Base-by-base conservation (phyloP, 2,113 vertebrate species). In the Hydrochoerus hydrochaeris region DNA sequence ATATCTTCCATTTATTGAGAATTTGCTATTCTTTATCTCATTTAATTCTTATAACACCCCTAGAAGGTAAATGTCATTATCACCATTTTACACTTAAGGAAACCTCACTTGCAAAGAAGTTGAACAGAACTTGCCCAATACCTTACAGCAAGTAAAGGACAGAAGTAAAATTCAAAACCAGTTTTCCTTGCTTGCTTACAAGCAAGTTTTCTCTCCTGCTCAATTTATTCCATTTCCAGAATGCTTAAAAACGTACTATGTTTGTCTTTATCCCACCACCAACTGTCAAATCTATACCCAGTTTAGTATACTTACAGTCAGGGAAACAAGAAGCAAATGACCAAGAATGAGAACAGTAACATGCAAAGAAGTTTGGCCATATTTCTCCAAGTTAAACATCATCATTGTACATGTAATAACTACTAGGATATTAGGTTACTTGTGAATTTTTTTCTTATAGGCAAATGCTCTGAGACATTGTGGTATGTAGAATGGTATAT, bases 321-420 rank as follows among this genome's bases (percentile, higher is more conserved):
- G 71, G 62, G 89, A 94, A 90, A 85, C 20, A 88, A 22, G 77
- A 14, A 63, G 62, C 44, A 58, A 52, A 83, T 85, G 49, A 89
- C 58, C 28, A 67, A 80, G 32, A 91, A 49, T 90, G 58, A 81
- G 13, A 96, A 62, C 46, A 30, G 81, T 88, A 82, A 12, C 73
- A 19, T 93, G 54, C 83, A 85, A 32, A 93, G 9, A 22, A 46
- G 10, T 63, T 88, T 92, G 69, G 22, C 26, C 38, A 0, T 58
- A 20, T 94, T 86, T 81, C 54, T 93, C 86, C 73, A 96, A 90
- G 35, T 54, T 75, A 71, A 88, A 52, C 60, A 69, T 92, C 52
- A 77, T 82, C 24, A 38, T 11, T 90, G 5, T 77, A 54, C 38
- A 73, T 28, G 9, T 38, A 62, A 19, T 77, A 85, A 62, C 41